These are phyloP conservation scores for Hydrocynus forskahlii DNA, from an alignment of 2,797 vertebrate genomes.

Conservation along the genomic window DNA sequence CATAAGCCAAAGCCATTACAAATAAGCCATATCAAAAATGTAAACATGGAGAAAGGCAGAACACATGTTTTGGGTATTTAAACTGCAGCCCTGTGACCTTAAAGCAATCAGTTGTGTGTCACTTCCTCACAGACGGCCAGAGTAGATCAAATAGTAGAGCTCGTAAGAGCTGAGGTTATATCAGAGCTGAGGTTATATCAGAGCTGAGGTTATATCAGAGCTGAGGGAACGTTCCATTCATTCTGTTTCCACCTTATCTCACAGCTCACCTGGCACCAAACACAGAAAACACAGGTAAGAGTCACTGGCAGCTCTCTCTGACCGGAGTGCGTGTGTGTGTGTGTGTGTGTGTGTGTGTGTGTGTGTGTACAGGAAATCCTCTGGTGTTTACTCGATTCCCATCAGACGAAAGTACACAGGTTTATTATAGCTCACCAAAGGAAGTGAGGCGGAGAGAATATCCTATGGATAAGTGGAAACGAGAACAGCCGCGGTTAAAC, in stretches of 20 bases:
- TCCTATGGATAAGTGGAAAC: not conserved
- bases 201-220: conserved; percentile 12
- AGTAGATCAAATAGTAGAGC: not conserved
- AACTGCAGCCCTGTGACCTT: not conserved
- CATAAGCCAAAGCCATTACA: not conserved
- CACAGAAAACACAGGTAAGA: conserved; percentile 29
- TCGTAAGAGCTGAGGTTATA: no score
- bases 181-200: no score
- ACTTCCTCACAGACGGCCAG: not conserved
- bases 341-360: not conserved
- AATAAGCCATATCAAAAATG: not conserved
- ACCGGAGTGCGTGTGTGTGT: not conserved
- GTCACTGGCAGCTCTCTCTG: not conserved
- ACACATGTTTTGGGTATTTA: not conserved
- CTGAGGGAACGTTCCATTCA: not conserved
- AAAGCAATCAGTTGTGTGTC: no score
- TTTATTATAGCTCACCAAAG: not conserved
- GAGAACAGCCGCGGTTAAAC: not conserved
- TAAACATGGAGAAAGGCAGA: not conserved
- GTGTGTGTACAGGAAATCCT: conserved; percentile 30
- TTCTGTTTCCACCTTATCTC: conserved; percentile 9
- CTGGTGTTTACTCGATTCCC: conserved; percentile 9
- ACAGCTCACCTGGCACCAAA: not conserved
- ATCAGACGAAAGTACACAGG: not conserved
- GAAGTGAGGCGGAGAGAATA: not conserved